Conservation (phyloP, 2,888 invertebrate species). For the Embidobia sp. region DNA sequence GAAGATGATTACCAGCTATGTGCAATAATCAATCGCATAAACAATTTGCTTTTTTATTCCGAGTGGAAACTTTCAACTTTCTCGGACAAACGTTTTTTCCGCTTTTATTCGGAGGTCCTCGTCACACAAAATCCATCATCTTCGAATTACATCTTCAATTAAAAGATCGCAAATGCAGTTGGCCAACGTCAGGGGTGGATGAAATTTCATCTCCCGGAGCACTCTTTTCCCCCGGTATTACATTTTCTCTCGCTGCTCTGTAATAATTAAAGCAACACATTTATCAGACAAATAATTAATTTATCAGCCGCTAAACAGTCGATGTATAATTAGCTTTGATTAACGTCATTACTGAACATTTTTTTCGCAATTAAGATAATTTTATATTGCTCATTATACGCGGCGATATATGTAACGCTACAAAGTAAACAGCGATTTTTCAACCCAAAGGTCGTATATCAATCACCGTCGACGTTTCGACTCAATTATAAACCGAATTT, state of each 20-base stretch:
- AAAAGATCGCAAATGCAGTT: slow-evolving; percentile 19
- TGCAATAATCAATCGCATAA: too few species aligned
- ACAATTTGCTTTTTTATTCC: too few species aligned
- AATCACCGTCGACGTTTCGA: slow-evolving; percentile 37
- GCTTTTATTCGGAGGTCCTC: too few species aligned
- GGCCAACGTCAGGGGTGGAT: slow-evolving; percentile 20
- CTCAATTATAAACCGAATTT: slow-evolving; percentile 26
- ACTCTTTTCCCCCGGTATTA: slow-evolving; percentile 1
- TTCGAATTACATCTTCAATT: slow-evolving; percentile 46
- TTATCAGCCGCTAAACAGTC: slow-evolving; percentile 59
- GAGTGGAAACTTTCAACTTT: too few species aligned
- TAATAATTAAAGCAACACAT: too few species aligned
- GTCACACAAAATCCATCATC: slow-evolving; percentile 32
- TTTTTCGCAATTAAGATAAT: slow-evolving; percentile 50
- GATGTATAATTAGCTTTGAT: slow-evolving; percentile 54
- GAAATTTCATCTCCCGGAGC: slow-evolving; percentile 32
- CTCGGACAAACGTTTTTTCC: too few species aligned
- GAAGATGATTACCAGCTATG: too few species aligned
- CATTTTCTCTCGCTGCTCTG: too few species aligned
- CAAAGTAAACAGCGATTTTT: slow-evolving; percentile 52
- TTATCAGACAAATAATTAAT: slow-evolving; percentile 71
- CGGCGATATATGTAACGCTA: slow-evolving; percentile 41
- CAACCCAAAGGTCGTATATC: slow-evolving; percentile 37
- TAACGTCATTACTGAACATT: slow-evolving; percentile 42
- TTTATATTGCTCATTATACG: slow-evolving; percentile 42